Percentiles rank a stretch among this genome's conserved stretches.
These are phyloP conservation scores for Eristalis tenax DNA, from an alignment of 2,888 invertebrate species.

Conservation along the genomic window DNA sequence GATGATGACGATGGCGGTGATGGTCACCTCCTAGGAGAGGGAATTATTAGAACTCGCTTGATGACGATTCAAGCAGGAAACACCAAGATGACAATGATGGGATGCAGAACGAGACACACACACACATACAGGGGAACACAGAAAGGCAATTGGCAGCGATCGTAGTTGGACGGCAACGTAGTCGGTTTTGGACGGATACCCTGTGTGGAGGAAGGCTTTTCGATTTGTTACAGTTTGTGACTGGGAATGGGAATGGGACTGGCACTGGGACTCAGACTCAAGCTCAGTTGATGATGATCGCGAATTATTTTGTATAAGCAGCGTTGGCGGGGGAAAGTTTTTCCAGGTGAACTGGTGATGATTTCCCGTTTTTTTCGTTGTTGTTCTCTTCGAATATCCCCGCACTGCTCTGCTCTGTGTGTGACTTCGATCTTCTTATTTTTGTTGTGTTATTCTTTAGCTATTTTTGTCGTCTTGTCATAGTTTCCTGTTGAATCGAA, in stretches of 20 bases:
- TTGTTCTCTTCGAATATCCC: constrained; percentile 7
- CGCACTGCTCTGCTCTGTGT: not conserved
- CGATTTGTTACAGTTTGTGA: constrained; percentile 52
- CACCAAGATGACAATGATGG: constrained; percentile 56
- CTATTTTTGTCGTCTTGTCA: constrained; percentile 60
- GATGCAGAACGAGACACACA: constrained; percentile 43
- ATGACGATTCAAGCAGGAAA: constrained; percentile 45
- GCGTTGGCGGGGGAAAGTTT: constrained; percentile 41
- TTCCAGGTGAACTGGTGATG: constrained; percentile 68
- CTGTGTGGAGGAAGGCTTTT: constrained; percentile 20
- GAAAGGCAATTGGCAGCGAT: not conserved
- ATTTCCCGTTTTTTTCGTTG: constrained; percentile 62
- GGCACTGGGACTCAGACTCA: not conserved
- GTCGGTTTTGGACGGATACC: constrained; percentile 35
- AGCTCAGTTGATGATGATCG: constrained; percentile 32
- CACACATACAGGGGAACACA: not conserved
- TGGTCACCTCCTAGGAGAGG: constrained; percentile 48
- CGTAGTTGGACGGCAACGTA: constrained; percentile 28
- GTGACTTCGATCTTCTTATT: constrained; percentile 46
- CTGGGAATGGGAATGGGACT: no score
- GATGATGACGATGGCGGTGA: constrained; percentile 31
- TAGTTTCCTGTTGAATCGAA: constrained; percentile 36
- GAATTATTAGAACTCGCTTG: constrained; percentile 46
- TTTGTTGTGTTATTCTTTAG: constrained; percentile 52
- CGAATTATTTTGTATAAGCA: constrained; percentile 48